Evolutionary conservation across 2,113 vertebrate species (phyloP), one percentile per base, ranked within the genome.

Genomic region (Tamias sibiricus): DNA sequence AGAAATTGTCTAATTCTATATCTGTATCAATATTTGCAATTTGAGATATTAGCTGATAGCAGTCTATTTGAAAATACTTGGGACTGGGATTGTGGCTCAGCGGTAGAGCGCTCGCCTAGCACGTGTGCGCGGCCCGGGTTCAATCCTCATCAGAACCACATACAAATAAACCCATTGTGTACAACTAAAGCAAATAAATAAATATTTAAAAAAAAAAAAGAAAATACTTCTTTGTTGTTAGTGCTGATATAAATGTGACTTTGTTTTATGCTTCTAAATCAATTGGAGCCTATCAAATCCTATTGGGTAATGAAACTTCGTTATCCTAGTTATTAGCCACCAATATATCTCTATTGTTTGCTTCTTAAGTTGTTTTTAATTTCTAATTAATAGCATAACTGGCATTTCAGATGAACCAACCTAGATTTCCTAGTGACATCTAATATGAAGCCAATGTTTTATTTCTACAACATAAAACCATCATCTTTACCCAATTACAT

Each of bases 281-380:
- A 68, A 84, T 49, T 75, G 42, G 24, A 95, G 40, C 22, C 87
- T 89, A 71, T 42, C 37, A 95, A 35, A 81, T 88, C 40, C 68
- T 75, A 8, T 22, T 66, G 12, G 16, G 13, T 5, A 81, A 82
- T 59, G 35, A 76, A 89, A 81, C 7, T 81, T 84, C 49, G 37
- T 90, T 66, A 72, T 85, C 88, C 32, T 44, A 85, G 28, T 66
- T 87, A 94, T 87, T 64, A 81, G 82, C 14, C 66, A 71, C 32
- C 26, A 35, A 52, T 59, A 72, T 72, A 42, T 57, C 4, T 20
- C 42, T 54, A 94, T 82, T 79, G 28, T 88, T 92, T 92, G 8
- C 9, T 87, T 90, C 52, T 86, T 83, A 68, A 84, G 7, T 64
- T 87, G 59, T 32, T 47, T 84, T 72, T 71, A 16, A 64, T 68